Conservation (phyloP, 2,113 vertebrate genomes). For the Hucho hucho region DNA sequence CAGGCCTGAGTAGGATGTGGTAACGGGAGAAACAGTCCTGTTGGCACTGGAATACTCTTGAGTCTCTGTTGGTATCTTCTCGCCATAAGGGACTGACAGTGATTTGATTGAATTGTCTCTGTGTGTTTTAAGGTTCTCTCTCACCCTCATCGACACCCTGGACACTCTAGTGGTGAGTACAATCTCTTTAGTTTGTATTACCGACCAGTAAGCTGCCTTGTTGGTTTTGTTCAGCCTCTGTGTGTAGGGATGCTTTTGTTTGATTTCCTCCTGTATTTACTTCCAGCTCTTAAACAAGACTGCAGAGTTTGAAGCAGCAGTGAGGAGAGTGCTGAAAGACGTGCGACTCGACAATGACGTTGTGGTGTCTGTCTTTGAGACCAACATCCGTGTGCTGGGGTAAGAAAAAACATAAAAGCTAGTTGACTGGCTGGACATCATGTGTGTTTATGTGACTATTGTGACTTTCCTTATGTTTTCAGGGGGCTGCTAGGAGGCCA, state of each 20-base stretch:
- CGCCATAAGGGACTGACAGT: not conserved
- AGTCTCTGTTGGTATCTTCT: not conserved
- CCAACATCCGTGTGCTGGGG: constrained; percentile 98
- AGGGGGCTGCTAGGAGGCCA: constrained; percentile 95
- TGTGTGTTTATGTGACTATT: constrained; percentile 10
- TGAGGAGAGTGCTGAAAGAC: constrained; percentile 89
- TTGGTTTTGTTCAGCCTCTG: not conserved
- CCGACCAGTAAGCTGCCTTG: not conserved
- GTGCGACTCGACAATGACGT: constrained; percentile 98
- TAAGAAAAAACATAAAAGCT: constrained; percentile 61
- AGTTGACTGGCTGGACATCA: not conserved
- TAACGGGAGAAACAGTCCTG: not conserved
- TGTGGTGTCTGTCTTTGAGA: constrained; percentile 98
- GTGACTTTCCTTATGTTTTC: constrained; percentile 10
- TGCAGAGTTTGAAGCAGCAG: constrained; percentile 94
- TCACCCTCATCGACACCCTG: constrained; percentile 96
- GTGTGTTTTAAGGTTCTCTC: constrained; percentile 83
- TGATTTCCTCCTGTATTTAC: not conserved
- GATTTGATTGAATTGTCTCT: constrained; percentile 7
- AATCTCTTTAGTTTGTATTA: not conserved
- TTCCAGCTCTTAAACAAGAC: constrained; percentile 95
- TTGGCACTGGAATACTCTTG: too few relatives aligned
- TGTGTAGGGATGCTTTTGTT: not conserved
- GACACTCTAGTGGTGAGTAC: constrained; percentile 94
- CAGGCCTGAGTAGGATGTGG: not conserved